Conservation (phyloP, 1,140 invertebrate genomes). For the Mylabris phalerata region DNA sequence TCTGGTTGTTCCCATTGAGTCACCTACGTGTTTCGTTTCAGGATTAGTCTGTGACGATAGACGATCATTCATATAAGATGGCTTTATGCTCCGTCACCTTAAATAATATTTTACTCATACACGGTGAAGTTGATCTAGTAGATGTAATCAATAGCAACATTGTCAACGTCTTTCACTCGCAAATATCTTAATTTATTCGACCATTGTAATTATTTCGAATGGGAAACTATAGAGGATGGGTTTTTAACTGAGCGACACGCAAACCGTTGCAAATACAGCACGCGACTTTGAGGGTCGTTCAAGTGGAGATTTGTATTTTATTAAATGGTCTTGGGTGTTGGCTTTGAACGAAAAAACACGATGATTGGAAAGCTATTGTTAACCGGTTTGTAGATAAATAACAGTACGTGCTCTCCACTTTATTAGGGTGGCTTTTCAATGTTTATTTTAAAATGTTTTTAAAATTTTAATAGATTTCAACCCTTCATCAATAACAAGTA, state of each 20-base stretch:
- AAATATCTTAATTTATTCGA: too few relatives aligned
- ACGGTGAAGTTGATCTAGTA: neutral
- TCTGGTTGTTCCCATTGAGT: constrained; percentile 34
- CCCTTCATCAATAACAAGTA: constrained; percentile 8
- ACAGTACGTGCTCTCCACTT: constrained; percentile 25
- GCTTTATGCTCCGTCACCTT: constrained; percentile 30
- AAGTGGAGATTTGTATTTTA: constrained; percentile 12
- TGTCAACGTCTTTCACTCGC: too few relatives aligned
- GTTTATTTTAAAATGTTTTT: constrained; percentile 23
- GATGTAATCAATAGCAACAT: too few relatives aligned
- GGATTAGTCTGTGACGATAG: constrained; percentile 20
- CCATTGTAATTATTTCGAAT: too few relatives aligned
- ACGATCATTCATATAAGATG: constrained; percentile 25
- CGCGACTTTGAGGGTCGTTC: constrained; percentile 3
- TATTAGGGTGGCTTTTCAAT: constrained; percentile 23
- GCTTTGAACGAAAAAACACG: constrained; percentile 1
- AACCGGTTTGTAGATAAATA: constrained; percentile 2
- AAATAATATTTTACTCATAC: constrained; percentile 18
- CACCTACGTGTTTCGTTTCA: constrained; percentile 23
- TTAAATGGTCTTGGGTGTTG: constrained; percentile 13
- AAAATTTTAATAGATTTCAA: constrained; percentile 21
- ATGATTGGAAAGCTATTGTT: constrained; percentile 6
- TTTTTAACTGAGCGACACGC: constrained; percentile 7
- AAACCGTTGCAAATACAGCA: constrained; percentile 4
- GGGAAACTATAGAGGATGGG: neutral